Conservation (phyloP, 2,797 vertebrate species). For the Coregonus sp. region DNA sequence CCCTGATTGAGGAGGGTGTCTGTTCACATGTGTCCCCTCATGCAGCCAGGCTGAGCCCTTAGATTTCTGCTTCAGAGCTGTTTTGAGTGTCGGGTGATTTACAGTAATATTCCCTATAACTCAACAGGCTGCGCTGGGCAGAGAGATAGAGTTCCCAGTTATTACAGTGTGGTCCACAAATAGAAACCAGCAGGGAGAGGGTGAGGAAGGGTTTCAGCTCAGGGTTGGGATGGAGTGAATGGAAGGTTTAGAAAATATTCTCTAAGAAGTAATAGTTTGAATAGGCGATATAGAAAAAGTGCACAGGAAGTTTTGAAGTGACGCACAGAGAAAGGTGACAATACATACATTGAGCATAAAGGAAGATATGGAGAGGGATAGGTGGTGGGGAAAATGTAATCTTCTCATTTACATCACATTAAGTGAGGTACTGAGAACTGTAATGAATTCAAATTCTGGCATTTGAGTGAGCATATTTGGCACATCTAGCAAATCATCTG, state of each 20-base stretch:
- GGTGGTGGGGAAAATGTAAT: background rate
- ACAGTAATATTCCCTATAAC: constrained; percentile 47
- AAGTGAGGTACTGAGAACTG: constrained; percentile 4
- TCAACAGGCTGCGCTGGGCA: constrained; percentile 17
- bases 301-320: too few relatives aligned
- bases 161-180: constrained; percentile 53
- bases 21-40: background rate
- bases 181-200: constrained; percentile 38
- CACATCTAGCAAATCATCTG: constrained; percentile 32
- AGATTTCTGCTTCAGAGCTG: constrained; percentile 13
- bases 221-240: constrained; percentile 7
- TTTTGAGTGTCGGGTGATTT: constrained; percentile 37
- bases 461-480: constrained; percentile 32
- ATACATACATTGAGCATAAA: background rate
- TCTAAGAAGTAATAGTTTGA: background rate
- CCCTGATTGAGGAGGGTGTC: background rate
- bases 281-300: background rate
- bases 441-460: constrained; percentile 13
- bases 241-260: constrained; percentile 7
- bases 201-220: constrained; percentile 14
- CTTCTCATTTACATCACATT: constrained; percentile 14
- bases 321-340: background rate
- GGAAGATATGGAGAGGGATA: background rate
- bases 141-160: constrained; percentile 42
- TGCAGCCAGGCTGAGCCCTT: background rate